Evolutionary conservation across 1,140 invertebrate genomes (phyloP).

Genomic region (Melanaphis sacchari): DNA sequence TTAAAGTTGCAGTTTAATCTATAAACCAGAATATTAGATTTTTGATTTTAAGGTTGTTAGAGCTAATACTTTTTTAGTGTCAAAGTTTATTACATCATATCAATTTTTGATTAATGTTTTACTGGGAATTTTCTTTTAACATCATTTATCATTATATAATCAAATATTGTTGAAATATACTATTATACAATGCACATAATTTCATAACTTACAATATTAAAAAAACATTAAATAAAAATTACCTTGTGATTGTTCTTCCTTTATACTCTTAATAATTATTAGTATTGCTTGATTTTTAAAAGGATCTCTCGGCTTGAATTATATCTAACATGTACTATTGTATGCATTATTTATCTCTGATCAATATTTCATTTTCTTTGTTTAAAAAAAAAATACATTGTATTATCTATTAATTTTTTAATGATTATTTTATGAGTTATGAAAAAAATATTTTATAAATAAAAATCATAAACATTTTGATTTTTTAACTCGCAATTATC

Average conservation of each 20-base stretch:
- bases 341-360: neutral
- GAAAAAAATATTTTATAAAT: neutral
- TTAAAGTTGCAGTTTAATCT: too few species aligned
- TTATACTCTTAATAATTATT: neutral
- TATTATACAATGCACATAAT: neutral
- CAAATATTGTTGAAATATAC: neutral
- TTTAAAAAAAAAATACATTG: neutral
- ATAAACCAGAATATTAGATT: too few species aligned
- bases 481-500: neutral
- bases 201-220: neutral
- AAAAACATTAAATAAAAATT: neutral
- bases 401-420: neutral
- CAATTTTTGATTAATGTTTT: neutral
- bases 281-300: conserved; percentile 37
- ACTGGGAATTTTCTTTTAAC: neutral
- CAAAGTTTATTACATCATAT: neutral
- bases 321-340: neutral
- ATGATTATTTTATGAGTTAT: neutral
- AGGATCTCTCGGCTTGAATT: neutral
- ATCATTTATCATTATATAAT: neutral
- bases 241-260: neutral
- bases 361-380: neutral
- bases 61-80: too few species aligned
- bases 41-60: too few species aligned
- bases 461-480: neutral